Evolutionary conservation across 92 coral and sea anemone genomes (phyloP), one percentile per base, ranked within the genome.

Genomic region (Epizoanthus rinbou): DNA sequence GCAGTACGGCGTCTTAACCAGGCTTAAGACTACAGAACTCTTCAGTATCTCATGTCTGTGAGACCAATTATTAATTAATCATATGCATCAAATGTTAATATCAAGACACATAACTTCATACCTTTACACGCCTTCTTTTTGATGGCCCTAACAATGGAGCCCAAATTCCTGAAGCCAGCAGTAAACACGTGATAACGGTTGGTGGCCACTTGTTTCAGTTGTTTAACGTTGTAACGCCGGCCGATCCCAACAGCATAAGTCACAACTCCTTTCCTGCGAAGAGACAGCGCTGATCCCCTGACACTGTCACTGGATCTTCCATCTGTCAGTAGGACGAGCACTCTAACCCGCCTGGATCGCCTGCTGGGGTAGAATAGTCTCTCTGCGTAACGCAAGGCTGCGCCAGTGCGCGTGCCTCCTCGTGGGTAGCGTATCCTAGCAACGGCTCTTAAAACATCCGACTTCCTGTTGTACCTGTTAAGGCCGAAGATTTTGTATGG

Each of bases 351-450:
- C 6, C 23, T 60, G 43, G 82, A 63, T 59, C 69, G 70, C 2
- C 35, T 16, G 71, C 95, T 71, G n/a, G 85, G 75, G 83, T 92
- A 90, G 58, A 92, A 83, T 10, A 81, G 66, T 39, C 73, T 70
- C 80, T 78, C 56, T 19, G 88, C 91, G 56, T 72, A 85, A 39
- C 23, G 78, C 64, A 95, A 82, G 4, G 94, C 98, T 4, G 74
- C 28, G 3, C 98, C 98, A 2, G 93, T 91, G 84, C 78, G 86
- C 22, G 96, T 91, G 10, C 93, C 90, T 25, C 96, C 93, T 80
- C 90, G 75, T 5, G 92, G 90, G 64, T 93, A 93, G 31, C 91
- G 89, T 60, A 91, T 88, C 62, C 88, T 85, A 23, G 80, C 84
- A 57, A 95, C 84, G 14, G 98, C 98, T 4, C 63, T 80, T 56